Base-by-base conservation (phyloP, 1,140 invertebrate species). In the Lucilia sericata region DNA sequence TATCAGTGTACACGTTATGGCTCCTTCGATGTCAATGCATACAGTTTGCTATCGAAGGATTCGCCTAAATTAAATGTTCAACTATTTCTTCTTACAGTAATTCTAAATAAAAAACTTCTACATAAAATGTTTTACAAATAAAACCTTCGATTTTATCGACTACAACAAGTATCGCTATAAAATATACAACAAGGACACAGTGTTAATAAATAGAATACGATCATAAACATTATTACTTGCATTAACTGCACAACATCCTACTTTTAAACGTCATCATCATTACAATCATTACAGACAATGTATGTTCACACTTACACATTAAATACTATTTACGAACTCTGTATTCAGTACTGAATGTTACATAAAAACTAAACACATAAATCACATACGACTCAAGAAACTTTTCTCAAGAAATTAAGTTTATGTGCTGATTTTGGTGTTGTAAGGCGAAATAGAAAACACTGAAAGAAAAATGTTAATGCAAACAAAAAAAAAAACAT, bases 381-480 rank as follows among this genome's bases (percentile, higher is more conserved):
- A 83, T 83, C 82, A 70, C 74, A 76, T 49, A 83, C 42, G 47
- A 74, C 51, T 76, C 47, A 83, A 74, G 30, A 75, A 49, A 76
- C 21, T 76, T 75, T 75, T 30, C 82, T 83, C 21, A n/a, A 49
- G 74, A 25, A 30, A 25, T 76, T 70, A 21, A 19, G 65, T 21
- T 70, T 70, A 70, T 70, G 65, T 70, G n/a, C 9, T 70, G 21
- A 19, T 70, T 42, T 70, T 25, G 19, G 21, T 19, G 65, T 70
- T 19, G 65, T 70, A 21, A 70, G 19, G 14, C 55, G 5, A 60
- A 17, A 60, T 17, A 60, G 14, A 17, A 60, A 60, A 60, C n/a
- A 60, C 14, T n/a, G 14, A 60, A 5, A 60, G 9, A 70, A 10
- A 70, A 30, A 2, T 30, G 25, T 30, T 30, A 30, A 30, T 30